Conservation (phyloP, 2,888 invertebrate genomes). For the Chaetoderma sp. region DNA sequence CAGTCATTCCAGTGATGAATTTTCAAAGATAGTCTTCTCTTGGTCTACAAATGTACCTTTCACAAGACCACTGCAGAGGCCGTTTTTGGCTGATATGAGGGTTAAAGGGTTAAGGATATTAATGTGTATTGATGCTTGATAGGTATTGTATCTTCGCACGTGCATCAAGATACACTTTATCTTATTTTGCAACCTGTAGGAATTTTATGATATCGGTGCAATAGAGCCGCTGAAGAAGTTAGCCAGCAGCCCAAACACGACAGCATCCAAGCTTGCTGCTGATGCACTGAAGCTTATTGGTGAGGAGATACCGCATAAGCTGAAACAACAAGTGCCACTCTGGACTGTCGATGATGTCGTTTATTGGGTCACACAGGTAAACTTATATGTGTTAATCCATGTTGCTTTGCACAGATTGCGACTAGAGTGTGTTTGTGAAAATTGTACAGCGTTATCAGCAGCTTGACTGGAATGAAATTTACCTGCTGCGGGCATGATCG, state of each 20-base stretch:
- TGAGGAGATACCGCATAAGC: constrained; percentile 96
- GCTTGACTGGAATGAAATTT: neutral
- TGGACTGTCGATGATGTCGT: constrained; percentile 97
- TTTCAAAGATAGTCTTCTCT: no score
- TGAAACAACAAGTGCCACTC: constrained; percentile 97
- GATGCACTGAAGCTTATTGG: constrained; percentile 80
- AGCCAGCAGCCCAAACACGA: constrained; percentile 97
- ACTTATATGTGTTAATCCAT: no score
- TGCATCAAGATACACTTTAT: no score
- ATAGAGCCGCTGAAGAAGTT: constrained; percentile 95
- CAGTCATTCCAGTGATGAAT: no score
- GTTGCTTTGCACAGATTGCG: neutral
- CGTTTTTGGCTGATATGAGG: no score
- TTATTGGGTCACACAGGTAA: constrained; percentile 94
- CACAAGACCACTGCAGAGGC: no score
- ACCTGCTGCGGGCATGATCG: no score
- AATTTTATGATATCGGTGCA: constrained; percentile 94
- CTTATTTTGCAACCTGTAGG: constrained; percentile 64
- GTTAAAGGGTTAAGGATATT: no score
- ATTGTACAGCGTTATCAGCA: neutral
- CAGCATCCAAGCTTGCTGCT: constrained; percentile 93
- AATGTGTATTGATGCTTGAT: no score
- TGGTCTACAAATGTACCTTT: no score
- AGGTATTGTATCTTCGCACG: no score
- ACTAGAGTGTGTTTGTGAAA: neutral